Evolutionary conservation across 2,797 vertebrate species (phyloP), one percentile per base, ranked within the genome.

Genomic region (Clarias laeviceps): DNA sequence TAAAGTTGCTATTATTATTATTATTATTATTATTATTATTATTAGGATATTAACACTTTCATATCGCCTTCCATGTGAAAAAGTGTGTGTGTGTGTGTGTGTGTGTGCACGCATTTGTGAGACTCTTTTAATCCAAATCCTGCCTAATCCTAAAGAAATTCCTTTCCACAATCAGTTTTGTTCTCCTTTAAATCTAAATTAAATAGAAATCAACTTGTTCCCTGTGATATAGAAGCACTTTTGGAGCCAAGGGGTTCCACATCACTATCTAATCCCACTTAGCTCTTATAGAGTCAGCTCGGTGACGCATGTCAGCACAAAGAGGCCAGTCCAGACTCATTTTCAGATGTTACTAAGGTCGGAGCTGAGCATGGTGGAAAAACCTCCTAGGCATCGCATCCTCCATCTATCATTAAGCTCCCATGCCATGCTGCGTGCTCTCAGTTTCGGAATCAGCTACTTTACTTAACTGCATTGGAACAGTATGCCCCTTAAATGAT

Each of bases 271-370:
- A 37, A 61, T 61, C 20, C 12, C 18, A 24, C 56, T 78, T 22
- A 78, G 54, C 27, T 76, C 22, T 57, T 17, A 22, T 14, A 32
- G 29, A 59, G 29, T 57, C 54, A 59, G 54, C 29, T 34, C 29
- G n/a, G 57, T 62, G 76, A 14, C 8, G 22, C 57, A 79, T 40
- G 76, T 5, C 14, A 8, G 32, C 34, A n/a, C 22, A 37, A 62
- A 57, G 17, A 32, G 2, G 18, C 54, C n/a, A 50, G 70, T 73
- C n/a, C 50, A 32, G 73, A 76, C 54, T n/a, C 12, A 80, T 64
- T 80, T 80, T 64, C 34, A 80, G 22, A 64, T 17, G 34, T 24
- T 29, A 64, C 77, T 40, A 80, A 45, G 77, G 6, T 80, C 18
- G 12, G 76, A 45, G 34, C 59, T 64, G 61, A 45, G 27, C 24